Base-by-base conservation (phyloP, 2,888 invertebrate genomes). In the Marasmarcha lunaedactyla region DNA sequence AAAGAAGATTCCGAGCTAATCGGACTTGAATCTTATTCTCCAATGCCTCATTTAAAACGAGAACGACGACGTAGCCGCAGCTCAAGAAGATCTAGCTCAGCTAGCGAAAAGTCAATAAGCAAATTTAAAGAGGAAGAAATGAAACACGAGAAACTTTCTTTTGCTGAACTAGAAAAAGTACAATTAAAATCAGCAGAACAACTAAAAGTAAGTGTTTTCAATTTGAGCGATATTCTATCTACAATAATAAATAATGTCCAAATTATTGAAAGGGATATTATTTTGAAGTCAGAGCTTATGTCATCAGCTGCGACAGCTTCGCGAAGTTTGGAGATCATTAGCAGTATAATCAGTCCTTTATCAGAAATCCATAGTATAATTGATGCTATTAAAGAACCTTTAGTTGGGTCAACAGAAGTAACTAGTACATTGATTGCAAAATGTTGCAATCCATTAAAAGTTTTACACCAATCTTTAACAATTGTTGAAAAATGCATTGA, bases 401-500 rank as follows among this genome's bases (percentile, higher is more conserved):
- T 72, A 35, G 44, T 49, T 2, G 72, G 76, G 39, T 59, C 63
- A 4, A 68, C 67, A 46, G 71, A 72, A 46, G 57, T 76, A n/a
- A 70, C 79, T 42, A 64, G 81, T 34, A 78, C 85, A 1, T 73
- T 89, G 51, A 86, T 89, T 6, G 85, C 86, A 43, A 78, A 79
- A 42, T 65, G 89, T 15, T 77, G 85, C 10, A 68, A 81, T 14
- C 86, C 90, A 1, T 71, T 92, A 27, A 87, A 87, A 49, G 77
- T 84, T 20, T 64, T 92, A 14, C 89, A 90, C 53, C 86, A 88
- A 50, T 87, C 88, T 14, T 59, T 92, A 3, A 86, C 87, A 12
- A 86, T 89, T 1, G 85, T 90, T 27, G 88, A 90, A 60, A 89
- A 89, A 58, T 90, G 90, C 54, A 85, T 89, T 27, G 88, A 88